Evolutionary conservation across 1,140 invertebrate genomes (phyloP), one percentile per base, ranked within the genome.

Genomic region (Meteorus sp.): DNA sequence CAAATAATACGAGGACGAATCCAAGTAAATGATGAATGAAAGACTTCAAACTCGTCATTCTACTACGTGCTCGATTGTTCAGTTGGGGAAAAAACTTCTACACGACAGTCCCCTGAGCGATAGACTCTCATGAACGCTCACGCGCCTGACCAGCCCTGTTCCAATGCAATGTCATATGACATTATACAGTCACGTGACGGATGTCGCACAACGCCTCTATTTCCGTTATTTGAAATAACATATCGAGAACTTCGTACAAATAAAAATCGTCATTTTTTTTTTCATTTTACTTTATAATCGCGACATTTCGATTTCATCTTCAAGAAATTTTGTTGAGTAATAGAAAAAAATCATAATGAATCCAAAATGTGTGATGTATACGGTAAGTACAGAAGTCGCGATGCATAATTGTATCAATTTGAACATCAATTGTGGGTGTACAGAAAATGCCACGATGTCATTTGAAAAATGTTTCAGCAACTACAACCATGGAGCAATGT

Each of bases 401-500:
- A n/a, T n/a, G n/a, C n/a, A n/a, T n/a, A n/a, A n/a, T n/a, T n/a
- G n/a, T n/a, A n/a, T n/a, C n/a, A n/a, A n/a, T n/a, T n/a, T n/a
- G n/a, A n/a, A n/a, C n/a, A n/a, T n/a, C n/a, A n/a, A n/a, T n/a
- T n/a, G n/a, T n/a, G n/a, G n/a, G n/a, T n/a, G n/a, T n/a, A n/a
- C n/a, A n/a, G n/a, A n/a, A n/a, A n/a, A n/a, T n/a, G n/a, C n/a
- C n/a, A n/a, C n/a, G n/a, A n/a, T n/a, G n/a, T n/a, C n/a, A n/a
- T n/a, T n/a, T 4, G 22, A 50, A 13, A 27, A 5, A 29, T 15
- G 11, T 52, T 57, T 33, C 50, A 77, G 73, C 85, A 86, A 85
- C 79, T 86, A 19, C 85, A 86, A 78, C 85, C 85, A 72, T 86
- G 85, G 85, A 85, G 81, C 65, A 78, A 82, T 11, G 81, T 82